Evolutionary conservation across 2,888 invertebrate genomes (phyloP).

Genomic region (Mycalesis mineus): DNA sequence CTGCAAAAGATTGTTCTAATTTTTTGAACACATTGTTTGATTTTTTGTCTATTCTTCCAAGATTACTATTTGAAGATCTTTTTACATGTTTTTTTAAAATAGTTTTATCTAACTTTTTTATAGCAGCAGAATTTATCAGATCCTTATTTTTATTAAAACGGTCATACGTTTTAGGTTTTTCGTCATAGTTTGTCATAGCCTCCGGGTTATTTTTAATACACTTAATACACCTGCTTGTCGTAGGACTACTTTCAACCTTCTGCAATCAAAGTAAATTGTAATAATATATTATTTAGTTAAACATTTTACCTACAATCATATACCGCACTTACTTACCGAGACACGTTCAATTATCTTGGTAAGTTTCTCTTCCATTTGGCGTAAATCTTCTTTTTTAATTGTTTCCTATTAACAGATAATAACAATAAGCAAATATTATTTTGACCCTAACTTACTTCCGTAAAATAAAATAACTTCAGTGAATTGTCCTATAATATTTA

Average conservation of each 20-base stretch:
- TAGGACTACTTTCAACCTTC: conserved; percentile 12
- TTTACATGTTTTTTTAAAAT: conserved; percentile 12
- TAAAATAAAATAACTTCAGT: no score
- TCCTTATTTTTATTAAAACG: neutral
- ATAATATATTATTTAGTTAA: no score
- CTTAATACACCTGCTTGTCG: conserved; percentile 13
- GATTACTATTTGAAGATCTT: conserved; percentile 14
- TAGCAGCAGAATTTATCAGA: neutral
- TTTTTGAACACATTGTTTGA: conserved; percentile 30
- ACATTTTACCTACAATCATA: no score
- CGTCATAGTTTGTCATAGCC: conserved; percentile 6
- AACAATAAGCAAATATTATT: neutral
- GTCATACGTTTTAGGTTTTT: conserved; percentile 3
- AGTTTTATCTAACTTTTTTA: neutral
- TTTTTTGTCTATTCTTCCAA: conserved; percentile 20
- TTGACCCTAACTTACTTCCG: no score
- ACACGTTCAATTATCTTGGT: conserved; percentile 44
- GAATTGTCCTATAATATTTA: no score
- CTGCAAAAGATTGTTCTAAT: conserved; percentile 45
- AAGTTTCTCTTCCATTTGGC: conserved; percentile 55
- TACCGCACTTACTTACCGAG: conserved; percentile 42
- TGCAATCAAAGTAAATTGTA: conserved; percentile 8
- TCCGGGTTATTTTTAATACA: conserved; percentile 8
- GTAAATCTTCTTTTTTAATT: conserved; percentile 55
- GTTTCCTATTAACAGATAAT: conserved; percentile 39